phyloP scores from a whole-genome alignment of 2,888 invertebrate genomes.

The Syrphus vitripennis region DNA sequence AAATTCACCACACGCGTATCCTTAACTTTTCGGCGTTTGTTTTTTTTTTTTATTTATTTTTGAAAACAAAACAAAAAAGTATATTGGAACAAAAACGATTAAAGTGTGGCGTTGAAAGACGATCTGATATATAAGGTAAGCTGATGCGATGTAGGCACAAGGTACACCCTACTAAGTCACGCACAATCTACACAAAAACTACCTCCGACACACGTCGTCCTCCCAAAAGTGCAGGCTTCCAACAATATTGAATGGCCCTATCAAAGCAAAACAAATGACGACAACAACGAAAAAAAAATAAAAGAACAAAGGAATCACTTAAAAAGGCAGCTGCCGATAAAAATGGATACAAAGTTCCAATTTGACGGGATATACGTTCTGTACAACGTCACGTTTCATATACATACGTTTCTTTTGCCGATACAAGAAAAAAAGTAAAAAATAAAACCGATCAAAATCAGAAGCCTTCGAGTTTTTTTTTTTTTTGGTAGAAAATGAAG shows the following conservation, averaged over 20 bases:
- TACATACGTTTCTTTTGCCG: neutral
- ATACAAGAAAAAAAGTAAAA: neutral
- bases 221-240: constrained; percentile 10
- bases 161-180: constrained; percentile 51
- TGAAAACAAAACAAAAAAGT: neutral
- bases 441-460: constrained; percentile 19
- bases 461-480: constrained; percentile 9
- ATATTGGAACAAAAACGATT: neutral
- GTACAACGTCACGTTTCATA: constrained; percentile 8
- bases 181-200: constrained; percentile 43
- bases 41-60: neutral
- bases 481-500: neutral
- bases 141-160: neutral
- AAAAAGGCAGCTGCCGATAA: constrained; percentile 4
- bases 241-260: neutral
- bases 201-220: constrained; percentile 52
- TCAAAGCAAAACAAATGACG: constrained; percentile 26
- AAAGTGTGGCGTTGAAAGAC: constrained; percentile 44
- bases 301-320: constrained; percentile 3
- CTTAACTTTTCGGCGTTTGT: constrained; percentile 12
- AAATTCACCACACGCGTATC: constrained; percentile 11
- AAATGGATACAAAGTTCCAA: neutral
- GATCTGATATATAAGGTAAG: constrained; percentile 27
- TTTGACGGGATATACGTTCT: neutral
- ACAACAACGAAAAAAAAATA: neutral